Percentiles rank a stretch among this genome's conserved stretches.
phyloP scores from a whole-genome alignment of 2,888 invertebrate genomes.

The Caenorhabditis auriculariae region DNA sequence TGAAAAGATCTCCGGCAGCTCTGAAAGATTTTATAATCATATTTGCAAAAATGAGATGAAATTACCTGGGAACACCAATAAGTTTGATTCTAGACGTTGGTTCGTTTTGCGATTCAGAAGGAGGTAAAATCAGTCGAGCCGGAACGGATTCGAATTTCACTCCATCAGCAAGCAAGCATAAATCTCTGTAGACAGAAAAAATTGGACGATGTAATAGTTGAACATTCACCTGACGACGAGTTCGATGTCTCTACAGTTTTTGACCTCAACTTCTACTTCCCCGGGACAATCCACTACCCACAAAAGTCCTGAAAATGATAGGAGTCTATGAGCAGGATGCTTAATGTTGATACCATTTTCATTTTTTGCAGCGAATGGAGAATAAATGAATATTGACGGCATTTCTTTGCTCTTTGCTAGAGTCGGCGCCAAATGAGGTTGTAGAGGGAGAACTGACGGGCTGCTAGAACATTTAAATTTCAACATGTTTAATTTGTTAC shows the following conservation, averaged over 20 bases:
- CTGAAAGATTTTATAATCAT: constrained; percentile 20
- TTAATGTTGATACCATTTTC: constrained; percentile 8
- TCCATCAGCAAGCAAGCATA: constrained; percentile 52
- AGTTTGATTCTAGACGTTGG: constrained; percentile 42
- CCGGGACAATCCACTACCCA: constrained; percentile 58
- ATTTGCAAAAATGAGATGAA: not conserved
- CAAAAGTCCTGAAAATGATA: constrained; percentile 16
- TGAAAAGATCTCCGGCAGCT: constrained; percentile 47
- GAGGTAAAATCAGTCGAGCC: constrained; percentile 51
- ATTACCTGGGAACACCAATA: constrained; percentile 52
- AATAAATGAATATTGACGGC: constrained; percentile 57
- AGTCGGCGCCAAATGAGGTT: constrained; percentile 53
- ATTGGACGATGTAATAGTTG: not conserved
- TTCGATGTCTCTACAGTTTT: constrained; percentile 34
- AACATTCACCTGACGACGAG: constrained; percentile 25
- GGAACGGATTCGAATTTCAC: constrained; percentile 56
- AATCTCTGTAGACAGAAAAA: constrained; percentile 40
- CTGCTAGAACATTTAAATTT: constrained; percentile 32
- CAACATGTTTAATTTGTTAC: not conserved
- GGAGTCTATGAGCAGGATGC: not conserved
- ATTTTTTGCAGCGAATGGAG: constrained; percentile 52
- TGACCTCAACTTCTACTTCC: constrained; percentile 33
- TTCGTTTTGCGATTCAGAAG: constrained; percentile 24
- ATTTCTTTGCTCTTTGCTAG: constrained; percentile 34
- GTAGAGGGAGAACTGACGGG: constrained; percentile 47